Conservation (phyloP, 2,888 invertebrate genomes). For the Esperia sulphurella region DNA sequence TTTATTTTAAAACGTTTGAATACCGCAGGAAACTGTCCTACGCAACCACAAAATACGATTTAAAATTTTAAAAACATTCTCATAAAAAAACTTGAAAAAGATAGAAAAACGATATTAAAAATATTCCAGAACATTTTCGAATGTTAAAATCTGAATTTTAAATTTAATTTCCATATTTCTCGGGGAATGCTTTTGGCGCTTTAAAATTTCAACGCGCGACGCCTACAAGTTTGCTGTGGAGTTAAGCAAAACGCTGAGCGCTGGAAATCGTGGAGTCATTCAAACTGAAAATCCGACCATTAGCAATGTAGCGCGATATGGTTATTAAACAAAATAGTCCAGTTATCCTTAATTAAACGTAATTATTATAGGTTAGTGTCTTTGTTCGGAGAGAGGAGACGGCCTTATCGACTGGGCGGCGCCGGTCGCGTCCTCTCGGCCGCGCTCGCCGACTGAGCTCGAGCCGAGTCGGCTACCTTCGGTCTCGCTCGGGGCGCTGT, state of each 20-base stretch:
- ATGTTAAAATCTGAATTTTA: slow-evolving; percentile 7
- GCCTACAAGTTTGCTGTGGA: not conserved
- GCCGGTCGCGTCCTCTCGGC: slow-evolving; percentile 58
- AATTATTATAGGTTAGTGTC: slow-evolving; percentile 78
- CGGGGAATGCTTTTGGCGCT: not conserved
- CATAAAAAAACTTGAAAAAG: not conserved
- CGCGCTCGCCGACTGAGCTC: slow-evolving; percentile 35
- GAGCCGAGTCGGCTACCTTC: slow-evolving; percentile 47
- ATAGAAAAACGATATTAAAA: slow-evolving; percentile 5
- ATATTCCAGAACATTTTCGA: slow-evolving; percentile 6
- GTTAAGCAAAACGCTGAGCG: not conserved
- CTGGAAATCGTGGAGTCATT: slow-evolving; percentile 25
- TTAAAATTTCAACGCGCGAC: not conserved
- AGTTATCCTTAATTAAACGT: slow-evolving; percentile 74
- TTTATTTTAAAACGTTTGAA: too few species aligned
- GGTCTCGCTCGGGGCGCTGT: slow-evolving; percentile 42
- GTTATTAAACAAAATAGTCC: slow-evolving; percentile 63
- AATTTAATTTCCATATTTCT: slow-evolving; percentile 11
- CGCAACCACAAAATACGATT: slow-evolving; percentile 1
- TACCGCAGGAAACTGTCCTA: too few species aligned
- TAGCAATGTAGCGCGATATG: slow-evolving; percentile 48
- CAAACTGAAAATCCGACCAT: slow-evolving; percentile 36
- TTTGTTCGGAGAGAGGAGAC: slow-evolving; percentile 75
- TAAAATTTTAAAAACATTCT: not conserved
- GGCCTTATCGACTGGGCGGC: slow-evolving; percentile 80